These are phyloP conservation scores for Vombatus ursinus DNA, from an alignment of 2,113 vertebrate species.

Conservation along the genomic window DNA sequence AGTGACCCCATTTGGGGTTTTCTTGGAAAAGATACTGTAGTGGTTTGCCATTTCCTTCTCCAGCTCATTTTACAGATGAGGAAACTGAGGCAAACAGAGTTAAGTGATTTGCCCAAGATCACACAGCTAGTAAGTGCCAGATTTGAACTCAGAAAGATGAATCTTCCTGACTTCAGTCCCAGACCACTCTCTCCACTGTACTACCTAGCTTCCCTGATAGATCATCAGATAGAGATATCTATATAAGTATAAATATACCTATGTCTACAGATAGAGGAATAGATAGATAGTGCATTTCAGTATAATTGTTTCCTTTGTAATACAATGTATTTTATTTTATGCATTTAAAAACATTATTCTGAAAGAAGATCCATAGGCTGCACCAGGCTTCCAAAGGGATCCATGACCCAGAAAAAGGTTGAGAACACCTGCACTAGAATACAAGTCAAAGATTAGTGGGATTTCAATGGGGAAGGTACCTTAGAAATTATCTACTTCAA, in stretches of 20 bases:
- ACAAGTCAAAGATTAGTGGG: not conserved
- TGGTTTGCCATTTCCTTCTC: not conserved
- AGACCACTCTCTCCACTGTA: not conserved
- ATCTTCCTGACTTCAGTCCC: not conserved
- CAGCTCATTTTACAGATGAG: not conserved
- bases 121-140: not conserved
- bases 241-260: not conserved
- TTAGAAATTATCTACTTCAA: not conserved
- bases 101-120: not conserved
- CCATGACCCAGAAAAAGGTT: not conserved
- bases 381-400: not conserved
- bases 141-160: not conserved
- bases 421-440: not conserved
- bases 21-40: not conserved
- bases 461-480: not conserved
- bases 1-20: not conserved
- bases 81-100: not conserved
- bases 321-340: not conserved
- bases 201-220: not conserved
- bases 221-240: not conserved
- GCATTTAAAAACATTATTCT: not conserved
- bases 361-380: not conserved
- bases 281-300: not conserved
- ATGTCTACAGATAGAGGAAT: not conserved
- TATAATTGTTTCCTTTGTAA: not conserved